Evolutionary conservation across 2,888 invertebrate genomes (phyloP), one percentile per base, ranked within the genome.

Genomic region (Drosophila recens): DNA sequence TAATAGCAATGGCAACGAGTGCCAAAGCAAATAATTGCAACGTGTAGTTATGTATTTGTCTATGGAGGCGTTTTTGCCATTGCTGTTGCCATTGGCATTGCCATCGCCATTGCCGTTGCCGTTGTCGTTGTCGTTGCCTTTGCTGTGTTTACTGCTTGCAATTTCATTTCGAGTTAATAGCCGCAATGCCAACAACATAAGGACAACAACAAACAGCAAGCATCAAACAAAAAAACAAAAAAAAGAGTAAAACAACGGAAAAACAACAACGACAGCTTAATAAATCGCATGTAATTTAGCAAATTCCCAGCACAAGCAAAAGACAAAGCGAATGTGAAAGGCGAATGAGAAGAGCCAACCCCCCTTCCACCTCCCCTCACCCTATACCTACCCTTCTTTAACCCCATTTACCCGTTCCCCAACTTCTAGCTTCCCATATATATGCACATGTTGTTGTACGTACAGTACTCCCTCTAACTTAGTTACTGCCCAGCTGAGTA

Each of bases 1-100:
- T 23, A 23, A 23, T 43, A 10, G 15, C 51, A 23, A 27, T 46
- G 59, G 15, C 54, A 56, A 66, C 43, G 46, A 48, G 57, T 36
- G 40, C 13, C 57, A 63, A 67, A 80, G 38, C 78, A 82, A 85
- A 82, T 82, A 85, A 82, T 85, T 85, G 85, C 80, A 85, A 67
- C 62, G 72, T 80, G 75, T 85, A 80, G 27, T 27, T 82, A 30
- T 30, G 80, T 82, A 78, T 77, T 82, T 75, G 76, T 67, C 75
- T 75, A 75, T 72, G 67, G 53, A 66, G 81, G 66, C 71, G 34
- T 66, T 27, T 27, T 27, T 27, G 5, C 27, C 5, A 27, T 27
- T 27, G 6, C 27, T 5, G 5, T 27, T 27, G 27, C 27, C 27
- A 6, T 43, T 43, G 40, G 1, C 15, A 15, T 17, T 17, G 40